Conservation (phyloP, 2,888 invertebrate species). For the Callimorpha dominula region DNA sequence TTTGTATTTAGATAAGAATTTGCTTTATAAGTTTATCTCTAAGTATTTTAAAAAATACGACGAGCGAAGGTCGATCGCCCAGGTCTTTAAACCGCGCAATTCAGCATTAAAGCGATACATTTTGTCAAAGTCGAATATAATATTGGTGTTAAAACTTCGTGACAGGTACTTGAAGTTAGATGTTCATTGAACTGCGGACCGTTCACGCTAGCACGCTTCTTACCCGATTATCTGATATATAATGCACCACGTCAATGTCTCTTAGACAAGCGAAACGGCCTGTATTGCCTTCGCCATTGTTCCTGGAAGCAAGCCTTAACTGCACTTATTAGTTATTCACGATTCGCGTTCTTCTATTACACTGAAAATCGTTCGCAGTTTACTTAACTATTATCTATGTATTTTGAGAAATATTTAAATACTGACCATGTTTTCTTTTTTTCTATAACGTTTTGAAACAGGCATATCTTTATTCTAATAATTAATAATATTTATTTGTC, state of each 20-base stretch:
- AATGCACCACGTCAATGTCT: constrained; percentile 64
- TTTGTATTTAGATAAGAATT: too few species aligned
- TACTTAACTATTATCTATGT: constrained; percentile 11
- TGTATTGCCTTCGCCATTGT: constrained; percentile 27
- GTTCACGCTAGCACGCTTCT: constrained; percentile 41
- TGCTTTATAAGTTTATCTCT: too few species aligned
- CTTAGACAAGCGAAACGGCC: constrained; percentile 48
- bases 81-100: too few species aligned
- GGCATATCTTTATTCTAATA: too few species aligned
- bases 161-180: constrained; percentile 3
- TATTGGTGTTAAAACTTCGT: neutral
- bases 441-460: too few species aligned
- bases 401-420: neutral
- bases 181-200: constrained; percentile 32
- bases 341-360: constrained; percentile 43
- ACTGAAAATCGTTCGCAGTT: constrained; percentile 31
- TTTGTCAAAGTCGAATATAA: neutral
- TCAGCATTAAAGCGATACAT: neutral
- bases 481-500: too few species aligned
- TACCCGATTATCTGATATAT: constrained; percentile 58
- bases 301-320: constrained; percentile 33
- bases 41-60: too few species aligned
- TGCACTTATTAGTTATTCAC: constrained; percentile 39
- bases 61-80: too few species aligned
- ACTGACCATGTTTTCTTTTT: neutral